Base-by-base conservation (phyloP, 2,113 vertebrate genomes). In the Eolophus roseicapilla region DNA sequence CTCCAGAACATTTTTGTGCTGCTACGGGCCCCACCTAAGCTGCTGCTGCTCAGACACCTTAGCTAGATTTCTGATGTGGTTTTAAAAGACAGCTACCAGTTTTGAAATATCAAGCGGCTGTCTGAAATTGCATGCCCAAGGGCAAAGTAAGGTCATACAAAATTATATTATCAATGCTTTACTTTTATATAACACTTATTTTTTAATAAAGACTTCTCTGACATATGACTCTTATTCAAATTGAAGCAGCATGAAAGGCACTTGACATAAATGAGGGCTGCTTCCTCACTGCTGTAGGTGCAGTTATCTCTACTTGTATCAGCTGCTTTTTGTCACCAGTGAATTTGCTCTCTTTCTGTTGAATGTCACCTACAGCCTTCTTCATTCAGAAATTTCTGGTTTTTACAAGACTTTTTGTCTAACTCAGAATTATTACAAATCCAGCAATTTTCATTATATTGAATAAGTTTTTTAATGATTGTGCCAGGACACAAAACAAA, bases 391-490 rank as follows among this genome's bases (percentile, higher is more conserved):
- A 79, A 85, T 57, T 73, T 90, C 5, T 73, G 25, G 62, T 68
- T 35, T 92, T 95, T 94, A 75, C 52, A 82, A 82, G 62, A 71
- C 28, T 60, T 64, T 86, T 46, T 86, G 20, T 39, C 52, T 47
- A 90, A 59, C 33, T 64, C 69, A 59, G 75, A 92, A 88, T 80
- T 87, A 95, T 50, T 91, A 76, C 25, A 93, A 93, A 91, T 85
- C n/a, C 64, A 90, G 68, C 37, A 68, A 73, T 19, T 23, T 75
- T 67, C 65, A 77, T 90, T 62, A 91, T 23, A 82, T 39, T 28
- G 75, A 90, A 95, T 84, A 52, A 35, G 16, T 44, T 80, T 95
- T 93, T 83, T 15, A 80, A 91, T 52, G 3, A 70, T 81, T 88
- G 68, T 88, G 17, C 52, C 60, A 88, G 35, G 43, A 78, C 39